Base-by-base conservation (phyloP, 2,888 invertebrate species). In the Pseudococcus longispinus region DNA sequence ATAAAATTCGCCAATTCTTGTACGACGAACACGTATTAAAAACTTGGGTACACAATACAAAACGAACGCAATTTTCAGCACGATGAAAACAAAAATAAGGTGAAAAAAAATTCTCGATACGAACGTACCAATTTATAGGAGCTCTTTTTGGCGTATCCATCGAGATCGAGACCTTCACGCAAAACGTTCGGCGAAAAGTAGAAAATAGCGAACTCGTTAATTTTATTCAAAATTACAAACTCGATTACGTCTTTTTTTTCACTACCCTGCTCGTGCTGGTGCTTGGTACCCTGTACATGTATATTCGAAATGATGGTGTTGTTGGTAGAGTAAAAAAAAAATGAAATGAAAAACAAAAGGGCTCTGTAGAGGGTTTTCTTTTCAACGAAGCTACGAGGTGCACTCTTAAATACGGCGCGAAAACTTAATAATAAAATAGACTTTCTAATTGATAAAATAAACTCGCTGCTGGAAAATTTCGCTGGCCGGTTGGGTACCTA, bases 181-280 rank as follows among this genome's bases (percentile, higher is more conserved):
- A n/a, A 51, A 51, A 51, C 51, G 51, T 51, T 51, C 51, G 51
- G 51, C n/a, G 51, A 51, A 51, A 51, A 51, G 51, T 51, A n/a
- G 18, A 51, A 51, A 51, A 51, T 51, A 51, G 51, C 51, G 51
- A 51, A 51, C 51, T 6, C 65, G 65, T 65, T 65, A 65, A 65
- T 65, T 65, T 65, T 65, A 65, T 65, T 65, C 65, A 65, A 65
- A 65, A 65, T 65, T 65, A 65, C 65, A 65, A 65, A 65, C 65
- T 65, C 65, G 65, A 65, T 65, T 65, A 65, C 65, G 20, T 65
- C 13, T 65, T 65, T 65, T 60, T 65, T 65, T 26, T 65, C 23
- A 15, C 65, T 18, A 15, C 15, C 6, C 1, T 15, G 51, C 18
- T 51, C 15, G 46, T 46, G 46, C 18, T 51, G 11, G 46, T 46